Evolutionary conservation across 2,797 vertebrate species (phyloP), one percentile per base, ranked within the genome.

Genomic region (Amblyopsis hoosieri): DNA sequence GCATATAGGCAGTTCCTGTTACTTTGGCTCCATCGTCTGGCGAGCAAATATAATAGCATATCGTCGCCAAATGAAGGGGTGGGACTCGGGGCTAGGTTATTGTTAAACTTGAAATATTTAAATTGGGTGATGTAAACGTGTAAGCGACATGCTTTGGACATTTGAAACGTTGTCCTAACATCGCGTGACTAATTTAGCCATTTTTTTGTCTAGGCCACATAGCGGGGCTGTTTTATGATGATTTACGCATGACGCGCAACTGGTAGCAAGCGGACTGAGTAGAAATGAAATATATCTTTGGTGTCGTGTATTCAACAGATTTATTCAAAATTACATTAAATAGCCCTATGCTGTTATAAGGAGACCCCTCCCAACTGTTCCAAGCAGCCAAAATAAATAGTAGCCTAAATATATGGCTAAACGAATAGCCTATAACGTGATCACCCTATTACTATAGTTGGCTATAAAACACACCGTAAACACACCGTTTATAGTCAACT

Each of bases 11-110:
- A 45, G 67, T 90, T 69, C 46, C 69, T 83, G 72, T 83, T 74
- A 82, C 88, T 88, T 72, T 92, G 87, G 87, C 88, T 87, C 91
- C 93, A 92, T 89, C 91, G 59, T 85, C 76, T 75, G 92, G 81
- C 46, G 1, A 0, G 50, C 57, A 1, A 0, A 7, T 8, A 1
- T 54, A 87, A 12, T 64, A 70, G 31, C 65, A 46, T 3, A n/a
- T 15, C 45, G 23, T 54, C 57, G 10, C 60, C 13, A 31, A n/a
- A 12, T 7, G 14, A 42, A 48, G 58, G 71, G 77, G 53, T 74
- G 68, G 53, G 57, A 29, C 3, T 29, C 3, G 54, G 42, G 49
- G 15, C 67, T 12, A 57, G 79, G 75, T 87, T 90, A 85, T 92
- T 85, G 72, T 82, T 87, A 72, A 88, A 91, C 82, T 87, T 84